phyloP scores from a whole-genome alignment of 2,797 vertebrate species.

The Rhyacichthys aspro region DNA sequence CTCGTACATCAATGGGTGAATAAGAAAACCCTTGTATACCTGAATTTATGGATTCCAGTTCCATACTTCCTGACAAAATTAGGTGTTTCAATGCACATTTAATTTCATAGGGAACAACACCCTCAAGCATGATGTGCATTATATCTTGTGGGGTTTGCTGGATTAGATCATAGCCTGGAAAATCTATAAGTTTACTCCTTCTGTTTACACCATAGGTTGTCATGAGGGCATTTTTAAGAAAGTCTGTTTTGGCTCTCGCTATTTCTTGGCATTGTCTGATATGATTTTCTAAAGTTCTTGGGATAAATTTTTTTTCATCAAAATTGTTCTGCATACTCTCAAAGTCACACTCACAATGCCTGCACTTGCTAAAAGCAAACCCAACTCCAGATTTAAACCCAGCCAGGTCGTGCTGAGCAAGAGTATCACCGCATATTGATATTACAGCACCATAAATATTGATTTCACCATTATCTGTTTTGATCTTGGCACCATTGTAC shows the following conservation, averaged over 20 bases:
- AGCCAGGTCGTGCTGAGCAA: neutral
- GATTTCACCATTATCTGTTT: too few species aligned
- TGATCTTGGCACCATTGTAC: too few species aligned
- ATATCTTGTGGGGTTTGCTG: too few species aligned
- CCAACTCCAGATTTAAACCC: conserved; percentile 2
- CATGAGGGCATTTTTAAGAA: conserved; percentile 17
- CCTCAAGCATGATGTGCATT: too few species aligned
- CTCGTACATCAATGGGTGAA: conserved; percentile 15
- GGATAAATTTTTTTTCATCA: conserved; percentile 13
- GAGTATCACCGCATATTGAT: conserved; percentile 7
- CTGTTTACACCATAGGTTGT: conserved; percentile 1
- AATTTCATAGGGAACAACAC: too few species aligned
- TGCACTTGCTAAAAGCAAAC: too few species aligned
- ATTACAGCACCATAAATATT: conserved; percentile 37
- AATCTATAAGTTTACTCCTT: neutral
- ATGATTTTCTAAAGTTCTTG: conserved; percentile 21
- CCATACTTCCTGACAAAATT: conserved; percentile 9
- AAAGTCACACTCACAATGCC: too few species aligned
- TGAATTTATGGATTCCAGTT: conserved; percentile 25
- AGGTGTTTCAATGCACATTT: too few species aligned
- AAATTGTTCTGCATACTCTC: too few species aligned
- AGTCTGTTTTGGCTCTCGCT: conserved; percentile 25
- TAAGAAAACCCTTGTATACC: conserved; percentile 28
- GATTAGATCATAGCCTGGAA: conserved; percentile 32
- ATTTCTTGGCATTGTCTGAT: conserved; percentile 21